Evolutionary conservation across 2,113 vertebrate genomes (phyloP), one percentile per base, ranked within the genome.

Genomic region (Myodes glareolus): DNA sequence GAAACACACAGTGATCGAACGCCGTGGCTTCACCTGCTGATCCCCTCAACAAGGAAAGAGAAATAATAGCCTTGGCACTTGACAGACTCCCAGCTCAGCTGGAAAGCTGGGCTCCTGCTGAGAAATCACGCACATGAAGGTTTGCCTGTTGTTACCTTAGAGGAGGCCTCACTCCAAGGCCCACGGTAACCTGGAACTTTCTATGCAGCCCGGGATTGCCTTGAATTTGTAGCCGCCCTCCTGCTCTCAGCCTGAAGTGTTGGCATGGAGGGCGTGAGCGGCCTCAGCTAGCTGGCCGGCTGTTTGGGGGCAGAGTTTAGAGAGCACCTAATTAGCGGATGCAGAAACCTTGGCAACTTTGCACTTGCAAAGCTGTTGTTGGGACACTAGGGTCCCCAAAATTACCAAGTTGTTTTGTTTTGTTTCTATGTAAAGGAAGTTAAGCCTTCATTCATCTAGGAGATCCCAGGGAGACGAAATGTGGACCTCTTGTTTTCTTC

Each of bases 281-380:
- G 27, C 33, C 29, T 36, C 33, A 70, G 31, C 85, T 70, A 45
- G 73, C 33, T 47, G 36, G 70, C 88, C 39, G 17, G 61, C 85
- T 65, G 36, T 17, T 52, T 81, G 65, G 65, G 55, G 67, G n/a
- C 80, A 84, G 31, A 36, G 21, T 23, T 78, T 84, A 36, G 25
- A 27, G 72, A 94, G 47, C 36, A 19, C 27, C 70, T 72, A 75
- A 81, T 76, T 17, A 89, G 36, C 78, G 95, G 94, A 47, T 61
- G 87, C 47, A 78, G 84, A 88, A 87, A 70, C 36, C 50, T 90
- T 3, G 0, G 36, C 16, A 58, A 47, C 73, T 58, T 88, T 23
- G 39, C 4, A 5, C 61, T 42, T 82, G 78, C 45, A 90, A 90
- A 94, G 67, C 47, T 45, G 55, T 42, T 19, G 33, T 19, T 84